These are phyloP conservation scores for Clarias magur DNA, from an alignment of 2,113 vertebrate genomes.

Conservation along the genomic window DNA sequence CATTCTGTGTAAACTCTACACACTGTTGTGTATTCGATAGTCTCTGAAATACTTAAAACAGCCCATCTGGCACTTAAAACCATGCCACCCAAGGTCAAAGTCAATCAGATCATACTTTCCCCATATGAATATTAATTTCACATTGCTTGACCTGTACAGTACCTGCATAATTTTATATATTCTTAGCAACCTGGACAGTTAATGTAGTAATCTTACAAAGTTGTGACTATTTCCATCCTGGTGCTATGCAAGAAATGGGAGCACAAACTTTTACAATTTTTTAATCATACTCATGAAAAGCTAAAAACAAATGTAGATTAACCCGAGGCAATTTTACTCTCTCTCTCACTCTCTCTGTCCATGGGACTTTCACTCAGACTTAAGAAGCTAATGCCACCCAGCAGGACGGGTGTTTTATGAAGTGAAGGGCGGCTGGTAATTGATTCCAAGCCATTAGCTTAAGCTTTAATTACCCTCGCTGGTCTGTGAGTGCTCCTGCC, in stretches of 20 bases:
- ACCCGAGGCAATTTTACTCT: not conserved
- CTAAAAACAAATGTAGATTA: not conserved
- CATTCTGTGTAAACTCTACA: not conserved
- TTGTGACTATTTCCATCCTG: not conserved
- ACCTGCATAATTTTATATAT: not conserved
- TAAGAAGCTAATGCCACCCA: conserved; percentile 1
- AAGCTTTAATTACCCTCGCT: conserved; percentile 64
- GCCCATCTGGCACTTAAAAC: not conserved
- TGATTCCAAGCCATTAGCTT: conserved; percentile 60
- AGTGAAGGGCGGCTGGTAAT: conserved; percentile 56
- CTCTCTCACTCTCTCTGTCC: no score
- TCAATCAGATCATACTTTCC: not conserved
- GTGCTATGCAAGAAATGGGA: not conserved
- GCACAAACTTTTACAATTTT: not conserved
- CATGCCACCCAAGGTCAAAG: not conserved
- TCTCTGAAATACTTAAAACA: not conserved
- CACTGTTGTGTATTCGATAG: not conserved
- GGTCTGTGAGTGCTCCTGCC: conserved; percentile 36
- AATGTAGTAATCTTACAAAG: not conserved
- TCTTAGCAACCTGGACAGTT: not conserved
- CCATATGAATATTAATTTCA: not conserved
- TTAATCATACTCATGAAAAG: not conserved
- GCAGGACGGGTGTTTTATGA: conserved; percentile 29
- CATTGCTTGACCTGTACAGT: not conserved
- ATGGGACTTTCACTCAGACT: not conserved